These are phyloP conservation scores for Syncerus caffer DNA, from an alignment of 2,797 vertebrate species.

Conservation along the genomic window DNA sequence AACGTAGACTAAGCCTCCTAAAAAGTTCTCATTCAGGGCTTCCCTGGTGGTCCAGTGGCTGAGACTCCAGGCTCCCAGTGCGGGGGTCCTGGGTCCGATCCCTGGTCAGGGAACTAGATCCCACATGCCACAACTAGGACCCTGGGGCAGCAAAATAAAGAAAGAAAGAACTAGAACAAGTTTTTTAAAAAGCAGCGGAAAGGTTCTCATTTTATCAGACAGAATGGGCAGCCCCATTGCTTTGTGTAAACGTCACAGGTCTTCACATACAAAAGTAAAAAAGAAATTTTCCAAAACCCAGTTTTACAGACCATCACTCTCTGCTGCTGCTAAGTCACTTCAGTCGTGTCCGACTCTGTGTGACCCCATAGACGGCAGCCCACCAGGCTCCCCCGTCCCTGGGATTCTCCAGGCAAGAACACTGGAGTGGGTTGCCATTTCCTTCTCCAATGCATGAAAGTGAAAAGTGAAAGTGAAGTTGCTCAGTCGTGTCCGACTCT, in stretches of 20 bases:
- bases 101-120: background rate
- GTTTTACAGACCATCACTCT: conserved; percentile 53
- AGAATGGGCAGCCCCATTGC: conserved; percentile 58
- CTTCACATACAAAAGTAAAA: conserved; percentile 76
- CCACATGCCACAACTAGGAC: background rate
- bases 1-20: conserved; percentile 75
- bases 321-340: background rate
- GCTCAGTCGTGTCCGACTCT: no score
- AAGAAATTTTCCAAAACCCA: conserved; percentile 76
- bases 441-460: no score
- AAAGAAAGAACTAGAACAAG: background rate
- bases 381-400: no score
- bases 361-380: no score
- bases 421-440: no score
- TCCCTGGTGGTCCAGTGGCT: background rate
- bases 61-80: background rate
- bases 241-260: conserved; percentile 52
- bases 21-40: conserved; percentile 63
- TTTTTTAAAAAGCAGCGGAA: background rate
- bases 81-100: background rate
- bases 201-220: conserved; percentile 52
- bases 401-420: no score
- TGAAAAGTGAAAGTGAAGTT: no score
- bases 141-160: background rate
- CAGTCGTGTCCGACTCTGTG: no score